Conservation (phyloP, 2,113 vertebrate species). For the Ciconia maguari region DNA sequence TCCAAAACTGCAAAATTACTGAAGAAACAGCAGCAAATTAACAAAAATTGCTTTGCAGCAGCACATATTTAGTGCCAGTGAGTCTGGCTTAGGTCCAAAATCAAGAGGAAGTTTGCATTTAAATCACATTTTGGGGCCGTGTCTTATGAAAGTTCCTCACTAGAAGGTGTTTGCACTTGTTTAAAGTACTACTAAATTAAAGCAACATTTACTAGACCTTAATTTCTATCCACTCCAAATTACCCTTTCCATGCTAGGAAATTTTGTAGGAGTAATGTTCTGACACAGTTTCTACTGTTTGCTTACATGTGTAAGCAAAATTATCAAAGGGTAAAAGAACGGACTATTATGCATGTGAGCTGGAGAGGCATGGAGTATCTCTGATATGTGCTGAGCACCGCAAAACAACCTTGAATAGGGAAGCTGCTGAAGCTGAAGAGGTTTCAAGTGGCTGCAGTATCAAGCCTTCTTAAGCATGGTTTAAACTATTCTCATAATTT, state of each 20-base stretch:
- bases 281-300: neutral
- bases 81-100: neutral
- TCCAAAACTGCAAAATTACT: neutral
- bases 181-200: neutral
- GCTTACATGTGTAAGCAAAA: neutral
- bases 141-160: neutral
- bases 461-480: neutral
- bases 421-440: neutral
- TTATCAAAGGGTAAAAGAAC: neutral
- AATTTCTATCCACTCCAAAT: neutral
- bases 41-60: neutral
- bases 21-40: neutral
- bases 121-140: neutral
- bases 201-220: neutral
- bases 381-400: neutral
- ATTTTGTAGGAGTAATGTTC: neutral
- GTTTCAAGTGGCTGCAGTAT: neutral
- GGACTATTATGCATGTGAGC: neutral
- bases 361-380: neutral
- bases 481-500: neutral
- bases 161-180: neutral
- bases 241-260: neutral
- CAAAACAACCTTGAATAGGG: neutral
- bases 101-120: neutral
- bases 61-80: neutral